These are phyloP conservation scores for Carassius auratus DNA, from an alignment of 2,113 vertebrate genomes.

Conservation along the genomic window DNA sequence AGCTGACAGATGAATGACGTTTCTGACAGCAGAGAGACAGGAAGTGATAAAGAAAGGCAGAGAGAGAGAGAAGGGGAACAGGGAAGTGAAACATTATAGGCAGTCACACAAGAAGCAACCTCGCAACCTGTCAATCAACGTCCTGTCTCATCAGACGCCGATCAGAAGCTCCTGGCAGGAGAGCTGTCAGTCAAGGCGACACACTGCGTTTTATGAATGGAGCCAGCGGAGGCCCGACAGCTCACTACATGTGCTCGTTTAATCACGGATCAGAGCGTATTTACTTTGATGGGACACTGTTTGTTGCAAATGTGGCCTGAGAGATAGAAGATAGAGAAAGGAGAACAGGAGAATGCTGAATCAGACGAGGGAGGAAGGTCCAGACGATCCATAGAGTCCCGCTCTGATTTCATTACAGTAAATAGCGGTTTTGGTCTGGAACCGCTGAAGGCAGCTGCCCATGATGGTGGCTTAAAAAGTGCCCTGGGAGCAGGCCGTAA, in stretches of 20 bases:
- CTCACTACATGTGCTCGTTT: conserved; percentile 9
- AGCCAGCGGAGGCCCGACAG: conserved; percentile 19
- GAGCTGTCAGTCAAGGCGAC: conserved; percentile 44
- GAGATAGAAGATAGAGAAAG: neutral
- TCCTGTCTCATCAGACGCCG: conserved; percentile 52
- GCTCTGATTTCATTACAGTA: conserved; percentile 57
- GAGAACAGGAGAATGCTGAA: neutral
- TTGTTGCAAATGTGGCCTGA: neutral
- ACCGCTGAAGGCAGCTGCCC: conserved; percentile 51
- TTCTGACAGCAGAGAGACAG: conserved; percentile 51
- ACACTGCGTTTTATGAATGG: conserved; percentile 43
- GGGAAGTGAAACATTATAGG: conserved; percentile 49
- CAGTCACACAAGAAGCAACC: conserved; percentile 50
- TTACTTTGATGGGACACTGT: conserved; percentile 16
- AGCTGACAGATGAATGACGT: conserved; percentile 56
- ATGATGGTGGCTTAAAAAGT: conserved; percentile 59
- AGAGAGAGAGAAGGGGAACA: conserved; percentile 18
- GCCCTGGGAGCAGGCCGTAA: conserved; percentile 54
- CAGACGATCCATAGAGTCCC: conserved; percentile 24
- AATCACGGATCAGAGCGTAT: conserved; percentile 37
- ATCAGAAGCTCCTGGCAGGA: conserved; percentile 49
- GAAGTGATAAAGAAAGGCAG: conserved; percentile 32
- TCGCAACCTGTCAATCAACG: conserved; percentile 54
- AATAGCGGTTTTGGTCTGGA: conserved; percentile 56
- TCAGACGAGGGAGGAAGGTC: neutral